Evolutionary conservation across 2,797 vertebrate genomes (phyloP), one percentile per base, ranked within the genome.

Genomic region (Pristis pectinata): DNA sequence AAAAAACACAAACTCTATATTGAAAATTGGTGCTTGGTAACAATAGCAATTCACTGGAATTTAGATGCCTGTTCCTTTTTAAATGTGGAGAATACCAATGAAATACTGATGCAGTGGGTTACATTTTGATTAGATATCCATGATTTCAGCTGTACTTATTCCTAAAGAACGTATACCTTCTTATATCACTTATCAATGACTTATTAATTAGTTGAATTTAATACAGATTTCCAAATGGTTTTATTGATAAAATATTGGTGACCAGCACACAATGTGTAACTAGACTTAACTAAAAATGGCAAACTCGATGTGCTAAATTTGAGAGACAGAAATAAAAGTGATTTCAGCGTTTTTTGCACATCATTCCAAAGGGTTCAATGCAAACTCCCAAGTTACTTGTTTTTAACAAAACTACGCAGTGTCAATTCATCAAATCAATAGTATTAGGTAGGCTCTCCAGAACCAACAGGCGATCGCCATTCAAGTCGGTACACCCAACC

Each of bases 211-310:
- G 2, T 91, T 61, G 34, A 24, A 41, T 91, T 67, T 41, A 64
- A 87, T 34, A 34, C 49, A 56, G 24, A 89, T 24, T 37, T 91
- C 61, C 19, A 37, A 67, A 41, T 91, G n/a, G 34, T 19, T 79
- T 89, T 61, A 89, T 37, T 89, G 85, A 34, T 56, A 61, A 89
- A 89, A 87, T 87, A 89, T 34, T 59, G 59, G 59, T 67, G 87
- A 67, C 17, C 59, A 67, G 87, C 7, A 41, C 11, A 41, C 19
- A 91, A 41, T 64, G 64, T 91, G 87, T 41, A 91, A 91, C n/a
- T 67, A 87, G 59, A 41, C 61, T 41, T 67, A 67, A 67, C 56
- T 17, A 89, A 89, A 89, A 22, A 61, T 15, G 85, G 34, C 85
- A 64, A 91, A 91, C n/a, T 91, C 24, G n/a, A 91, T 27, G 17